Evolutionary conservation across 2,797 vertebrate genomes (phyloP).

Genomic region (Cuniculus paca): DNA sequence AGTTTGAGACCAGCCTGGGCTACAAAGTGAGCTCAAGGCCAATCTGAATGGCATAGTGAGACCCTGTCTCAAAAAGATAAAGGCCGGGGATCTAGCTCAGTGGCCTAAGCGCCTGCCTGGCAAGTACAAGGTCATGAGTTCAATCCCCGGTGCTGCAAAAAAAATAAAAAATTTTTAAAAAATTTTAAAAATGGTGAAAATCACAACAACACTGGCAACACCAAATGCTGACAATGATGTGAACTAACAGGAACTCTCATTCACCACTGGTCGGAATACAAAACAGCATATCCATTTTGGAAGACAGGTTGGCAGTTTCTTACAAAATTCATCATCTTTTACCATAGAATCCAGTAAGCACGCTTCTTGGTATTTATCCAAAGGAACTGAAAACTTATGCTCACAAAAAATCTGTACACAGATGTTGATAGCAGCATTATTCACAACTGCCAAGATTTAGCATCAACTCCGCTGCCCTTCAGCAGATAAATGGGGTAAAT

Average conservation of each 20-base stretch:
- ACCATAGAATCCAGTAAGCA: background rate
- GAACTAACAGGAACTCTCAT: background rate
- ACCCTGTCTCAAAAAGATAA: too few relatives aligned
- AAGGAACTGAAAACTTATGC: background rate
- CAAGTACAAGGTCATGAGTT: too few relatives aligned
- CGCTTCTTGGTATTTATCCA: background rate
- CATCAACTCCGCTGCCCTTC: background rate
- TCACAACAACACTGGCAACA: background rate
- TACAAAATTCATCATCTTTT: background rate
- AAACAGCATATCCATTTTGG: background rate
- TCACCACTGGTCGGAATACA: background rate
- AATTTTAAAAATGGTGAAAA: slow-evolving; percentile 59
- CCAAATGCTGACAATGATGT: background rate
- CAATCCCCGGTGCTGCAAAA: too few relatives aligned
- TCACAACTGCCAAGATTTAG: slow-evolving; percentile 27
- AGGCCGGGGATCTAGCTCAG: too few relatives aligned
- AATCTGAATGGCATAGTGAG: too few relatives aligned
- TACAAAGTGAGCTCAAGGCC: too few relatives aligned
- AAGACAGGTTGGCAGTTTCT: slow-evolving; percentile 13
- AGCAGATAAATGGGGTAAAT: background rate
- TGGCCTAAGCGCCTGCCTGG: too few relatives aligned
- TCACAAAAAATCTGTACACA: background rate
- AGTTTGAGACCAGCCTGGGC: too few relatives aligned
- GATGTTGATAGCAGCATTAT: slow-evolving; percentile 24
- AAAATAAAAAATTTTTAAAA: too few relatives aligned